phyloP scores from a whole-genome alignment of 2,797 vertebrate species.

The Gambelia wislizenii region DNA sequence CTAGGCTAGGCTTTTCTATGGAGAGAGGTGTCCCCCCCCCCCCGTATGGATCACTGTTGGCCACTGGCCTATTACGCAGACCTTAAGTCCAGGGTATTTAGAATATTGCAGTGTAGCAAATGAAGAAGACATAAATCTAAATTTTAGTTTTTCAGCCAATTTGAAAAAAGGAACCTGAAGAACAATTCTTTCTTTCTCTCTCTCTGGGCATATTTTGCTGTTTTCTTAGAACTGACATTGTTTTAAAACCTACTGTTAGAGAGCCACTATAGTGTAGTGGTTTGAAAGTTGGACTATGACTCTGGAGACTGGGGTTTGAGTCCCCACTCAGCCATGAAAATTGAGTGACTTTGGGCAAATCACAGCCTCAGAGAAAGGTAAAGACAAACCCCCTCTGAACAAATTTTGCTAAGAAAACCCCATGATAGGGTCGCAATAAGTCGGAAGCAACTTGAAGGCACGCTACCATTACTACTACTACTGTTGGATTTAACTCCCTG shows the following conservation, averaged over 20 bases:
- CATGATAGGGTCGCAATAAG: background rate
- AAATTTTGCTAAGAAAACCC: background rate
- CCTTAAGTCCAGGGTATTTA: too few species aligned
- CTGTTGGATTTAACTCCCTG: background rate
- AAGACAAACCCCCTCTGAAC: background rate
- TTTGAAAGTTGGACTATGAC: background rate
- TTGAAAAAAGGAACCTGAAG: background rate
- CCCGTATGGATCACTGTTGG: background rate
- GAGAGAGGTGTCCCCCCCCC: background rate
- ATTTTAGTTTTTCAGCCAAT: background rate
- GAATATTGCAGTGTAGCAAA: background rate
- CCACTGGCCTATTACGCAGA: background rate
- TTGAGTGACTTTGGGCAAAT: too few species aligned
- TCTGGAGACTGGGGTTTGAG: background rate
- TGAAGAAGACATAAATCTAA: background rate
- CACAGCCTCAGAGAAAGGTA: background rate
- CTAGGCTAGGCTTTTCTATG: background rate
- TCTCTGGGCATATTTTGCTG: background rate
- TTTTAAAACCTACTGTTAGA: background rate
- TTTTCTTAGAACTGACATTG: background rate
- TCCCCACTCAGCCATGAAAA: background rate
- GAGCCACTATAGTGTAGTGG: background rate
- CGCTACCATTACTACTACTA: too few species aligned
- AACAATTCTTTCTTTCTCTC: background rate
- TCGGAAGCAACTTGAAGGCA: too few species aligned